A percentile compares a stretch with the other conserved stretches of the same genome.
These are phyloP conservation scores for Trichonephila clavata DNA, from an alignment of 1,140 invertebrate species.

Conservation along the genomic window DNA sequence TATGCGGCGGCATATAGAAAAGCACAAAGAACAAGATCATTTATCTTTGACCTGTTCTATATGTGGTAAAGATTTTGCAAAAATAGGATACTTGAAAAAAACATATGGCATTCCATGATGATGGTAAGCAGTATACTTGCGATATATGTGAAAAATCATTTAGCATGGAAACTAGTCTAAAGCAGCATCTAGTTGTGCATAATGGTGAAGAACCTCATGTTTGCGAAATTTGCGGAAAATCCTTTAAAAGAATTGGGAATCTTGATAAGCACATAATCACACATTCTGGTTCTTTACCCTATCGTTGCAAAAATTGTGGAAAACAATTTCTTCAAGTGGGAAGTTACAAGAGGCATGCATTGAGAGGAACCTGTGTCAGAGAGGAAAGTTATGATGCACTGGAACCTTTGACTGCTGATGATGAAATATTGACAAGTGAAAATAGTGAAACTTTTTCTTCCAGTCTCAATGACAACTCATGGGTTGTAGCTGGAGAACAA, in stretches of 20 bases:
- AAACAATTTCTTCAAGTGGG: conserved; percentile 87
- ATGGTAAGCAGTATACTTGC: conserved; percentile 84
- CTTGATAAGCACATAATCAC: conserved; percentile 86
- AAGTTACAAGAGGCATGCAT: conserved; percentile 66
- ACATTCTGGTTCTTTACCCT: conserved; percentile 88
- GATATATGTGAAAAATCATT: conserved; percentile 80
- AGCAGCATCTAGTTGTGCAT: conserved; percentile 89
- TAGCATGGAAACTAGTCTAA: conserved; percentile 86
- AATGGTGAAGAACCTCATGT: conserved; percentile 87
- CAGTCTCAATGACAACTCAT: background rate
- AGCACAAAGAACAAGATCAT: conserved; percentile 61
- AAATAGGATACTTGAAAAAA: conserved; percentile 80
- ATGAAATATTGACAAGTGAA: conserved; percentile 12
- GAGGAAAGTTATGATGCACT: conserved; percentile 20
- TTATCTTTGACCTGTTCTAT: conserved; percentile 82
- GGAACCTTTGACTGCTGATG: conserved; percentile 12
- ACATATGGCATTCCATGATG: conserved; percentile 91
- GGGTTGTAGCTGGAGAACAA: conserved; percentile 65
- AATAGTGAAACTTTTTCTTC: conserved; percentile 22
- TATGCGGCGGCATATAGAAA: conserved; percentile 67
- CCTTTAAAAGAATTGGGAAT: conserved; percentile 63
- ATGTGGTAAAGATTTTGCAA: conserved; percentile 84
- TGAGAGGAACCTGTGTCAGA: conserved; percentile 7
- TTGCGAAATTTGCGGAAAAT: conserved; percentile 88
- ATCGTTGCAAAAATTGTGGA: conserved; percentile 89